A percentile compares a stretch with the other conserved stretches of the same genome.
Conservation (phyloP, 2,888 invertebrate genomes). For the Nymphalis polychloros region DNA sequence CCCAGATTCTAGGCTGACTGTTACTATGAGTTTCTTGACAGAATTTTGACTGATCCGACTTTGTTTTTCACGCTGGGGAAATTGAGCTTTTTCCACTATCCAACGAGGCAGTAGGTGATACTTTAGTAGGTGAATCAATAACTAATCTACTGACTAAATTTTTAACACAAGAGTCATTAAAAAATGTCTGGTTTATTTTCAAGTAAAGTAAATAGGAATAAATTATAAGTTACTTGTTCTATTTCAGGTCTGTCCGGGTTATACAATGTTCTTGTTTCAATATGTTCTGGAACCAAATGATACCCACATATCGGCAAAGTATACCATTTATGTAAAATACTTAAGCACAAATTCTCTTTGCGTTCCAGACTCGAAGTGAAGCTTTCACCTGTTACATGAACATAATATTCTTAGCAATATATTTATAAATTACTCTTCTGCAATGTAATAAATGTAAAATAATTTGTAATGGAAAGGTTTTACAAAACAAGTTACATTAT, state of each 20-base stretch:
- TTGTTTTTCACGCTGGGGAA: no score
- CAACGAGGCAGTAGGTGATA: no score
- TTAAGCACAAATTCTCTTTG: slow-evolving; percentile 88
- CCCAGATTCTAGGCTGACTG: no score
- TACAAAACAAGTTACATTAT: no score
- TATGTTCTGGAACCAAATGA: slow-evolving; percentile 92
- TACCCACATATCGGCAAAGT: slow-evolving; percentile 89
- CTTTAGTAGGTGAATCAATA: no score
- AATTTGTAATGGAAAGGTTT: no score
- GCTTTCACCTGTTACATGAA: slow-evolving; percentile 42
- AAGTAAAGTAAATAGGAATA: background rate
- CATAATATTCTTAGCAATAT: background rate
- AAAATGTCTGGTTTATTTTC: no score
- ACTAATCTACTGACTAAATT: no score
- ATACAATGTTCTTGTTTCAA: slow-evolving; percentile 92
- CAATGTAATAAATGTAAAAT: background rate
- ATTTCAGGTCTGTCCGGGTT: slow-evolving; percentile 86
- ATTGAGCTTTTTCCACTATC: no score
- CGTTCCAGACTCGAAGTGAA: slow-evolving; percentile 69
- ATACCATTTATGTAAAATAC: slow-evolving; percentile 87
- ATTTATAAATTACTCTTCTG: background rate
- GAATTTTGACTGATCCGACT: no score
- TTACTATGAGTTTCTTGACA: no score
- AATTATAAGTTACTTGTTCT: slow-evolving; percentile 49
- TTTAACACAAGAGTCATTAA: no score